Percentiles rank a stretch among this genome's conserved stretches.
These are phyloP conservation scores for Sturnira hondurensis DNA, from an alignment of 2,113 vertebrate species.

Conservation along the genomic window DNA sequence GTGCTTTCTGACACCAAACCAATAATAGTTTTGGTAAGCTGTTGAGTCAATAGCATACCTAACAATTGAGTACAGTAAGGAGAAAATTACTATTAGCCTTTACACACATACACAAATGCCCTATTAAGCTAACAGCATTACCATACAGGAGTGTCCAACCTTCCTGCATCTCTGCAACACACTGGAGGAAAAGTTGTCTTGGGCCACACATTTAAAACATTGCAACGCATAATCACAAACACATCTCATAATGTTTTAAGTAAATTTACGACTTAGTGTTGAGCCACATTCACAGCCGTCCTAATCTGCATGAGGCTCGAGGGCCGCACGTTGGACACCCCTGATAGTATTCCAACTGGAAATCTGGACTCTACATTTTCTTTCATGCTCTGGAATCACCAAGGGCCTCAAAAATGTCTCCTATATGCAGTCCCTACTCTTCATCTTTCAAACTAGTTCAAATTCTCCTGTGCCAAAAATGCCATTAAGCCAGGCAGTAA, in stretches of 20 bases:
- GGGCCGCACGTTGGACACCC: no score
- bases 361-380: neutral
- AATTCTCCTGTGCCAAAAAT: neutral
- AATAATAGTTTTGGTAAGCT: neutral
- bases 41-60: neutral
- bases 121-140: neutral
- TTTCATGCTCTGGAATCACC: neutral
- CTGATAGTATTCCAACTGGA: neutral
- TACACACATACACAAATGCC: neutral
- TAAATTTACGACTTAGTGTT: no score
- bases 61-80: neutral
- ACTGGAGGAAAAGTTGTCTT: no score
- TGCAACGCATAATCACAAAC: no score
- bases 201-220: no score
- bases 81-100: neutral
- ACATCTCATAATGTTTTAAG: no score
- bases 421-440: neutral
- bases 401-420: constrained; percentile 3
- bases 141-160: neutral
- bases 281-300: no score
- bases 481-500: neutral
- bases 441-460: neutral
- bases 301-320: no score
- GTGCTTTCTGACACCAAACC: neutral
- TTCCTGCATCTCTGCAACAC: no score